Base-by-base conservation (phyloP, 2,888 invertebrate genomes). In the Metalampra italica region DNA sequence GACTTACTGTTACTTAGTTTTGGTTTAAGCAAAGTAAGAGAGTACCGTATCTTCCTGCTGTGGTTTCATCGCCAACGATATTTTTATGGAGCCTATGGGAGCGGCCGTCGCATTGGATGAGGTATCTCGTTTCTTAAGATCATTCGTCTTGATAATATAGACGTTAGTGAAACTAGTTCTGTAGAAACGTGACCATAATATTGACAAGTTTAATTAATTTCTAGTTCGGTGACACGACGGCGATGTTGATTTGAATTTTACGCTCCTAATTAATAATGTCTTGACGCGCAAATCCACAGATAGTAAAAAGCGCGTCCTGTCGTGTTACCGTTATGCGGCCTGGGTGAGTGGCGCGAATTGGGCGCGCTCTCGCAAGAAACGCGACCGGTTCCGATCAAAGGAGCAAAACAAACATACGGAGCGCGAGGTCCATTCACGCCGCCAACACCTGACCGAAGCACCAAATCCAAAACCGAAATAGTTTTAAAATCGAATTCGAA, bases 121-220 rank as follows among this genome's bases (percentile, higher is more conserved):
- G 65, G 71, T 80, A 78, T 82, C 82, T 80, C 71, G 82, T 84
- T 82, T 80, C 81, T 75, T 71, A 67, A 80, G 79, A 82, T 83
- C 76, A 71, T 75, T 73, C 76, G 64, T 77, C 78, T 77, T 69
- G 78, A 80, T n/a, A n/a, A n/a, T 78, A 79, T 73, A 76, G 78
- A 82, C 77, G 77, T 81, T 77, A 79, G 72, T 69, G 64, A 75
- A 83, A 85, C 82, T 75, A 77, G 82, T 84, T 84, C 74, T 62
- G 64, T 69, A 67, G 68, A 74, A 81, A 78, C 77, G 77, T 78
- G 81, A 78, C 80, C 77, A 78, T 80, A 82, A 80, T 78, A 82
- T 82, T 79, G 83, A 81, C 80, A 79, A 78, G 75, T 71, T 73
- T 71, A 75, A 81, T 81, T 78, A 76, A 82, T 81, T 77, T 76